Conservation (phyloP, 2,888 invertebrate species). For the Orgyia antiqua region DNA sequence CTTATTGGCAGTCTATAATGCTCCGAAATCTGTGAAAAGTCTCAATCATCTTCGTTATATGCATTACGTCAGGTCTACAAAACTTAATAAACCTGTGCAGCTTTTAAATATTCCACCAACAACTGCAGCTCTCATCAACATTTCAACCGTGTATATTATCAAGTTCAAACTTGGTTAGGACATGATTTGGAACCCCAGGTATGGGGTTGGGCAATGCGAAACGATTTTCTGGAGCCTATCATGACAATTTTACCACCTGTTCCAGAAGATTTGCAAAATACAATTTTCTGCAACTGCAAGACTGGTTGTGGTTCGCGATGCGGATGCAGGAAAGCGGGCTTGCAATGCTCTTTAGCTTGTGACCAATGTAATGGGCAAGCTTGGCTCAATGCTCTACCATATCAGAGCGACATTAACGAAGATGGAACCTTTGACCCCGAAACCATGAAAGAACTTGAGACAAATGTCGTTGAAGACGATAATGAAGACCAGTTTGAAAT, state of each 20-base stretch:
- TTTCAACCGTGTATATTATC: slow-evolving; percentile 3
- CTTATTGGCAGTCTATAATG: slow-evolving; percentile 28
- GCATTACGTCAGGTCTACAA: neutral
- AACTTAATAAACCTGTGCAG: neutral
- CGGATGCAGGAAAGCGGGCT: too few species aligned
- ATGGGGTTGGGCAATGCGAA: too few species aligned
- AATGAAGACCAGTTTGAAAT: slow-evolving; percentile 20
- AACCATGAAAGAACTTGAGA: slow-evolving; percentile 5
- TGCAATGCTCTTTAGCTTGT: too few species aligned
- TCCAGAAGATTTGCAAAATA: neutral
- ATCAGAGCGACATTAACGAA: slow-evolving; percentile 11
- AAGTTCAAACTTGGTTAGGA: too few species aligned
- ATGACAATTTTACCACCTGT: slow-evolving; percentile 12
- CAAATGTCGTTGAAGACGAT: slow-evolving; percentile 19
- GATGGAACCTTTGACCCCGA: slow-evolving; percentile 9
- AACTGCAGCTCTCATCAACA: too few species aligned
- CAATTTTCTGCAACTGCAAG: too few species aligned
- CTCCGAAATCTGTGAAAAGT: slow-evolving; percentile 27
- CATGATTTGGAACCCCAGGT: too few species aligned
- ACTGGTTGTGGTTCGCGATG: neutral
- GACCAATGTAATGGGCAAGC: too few species aligned
- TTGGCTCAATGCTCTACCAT: too few species aligned
- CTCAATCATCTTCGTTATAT: slow-evolving; percentile 15
- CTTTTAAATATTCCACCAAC: neutral
- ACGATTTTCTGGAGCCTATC: too few species aligned